phyloP scores from a whole-genome alignment of 2,797 vertebrate species.

The Sebastes matsubarae region DNA sequence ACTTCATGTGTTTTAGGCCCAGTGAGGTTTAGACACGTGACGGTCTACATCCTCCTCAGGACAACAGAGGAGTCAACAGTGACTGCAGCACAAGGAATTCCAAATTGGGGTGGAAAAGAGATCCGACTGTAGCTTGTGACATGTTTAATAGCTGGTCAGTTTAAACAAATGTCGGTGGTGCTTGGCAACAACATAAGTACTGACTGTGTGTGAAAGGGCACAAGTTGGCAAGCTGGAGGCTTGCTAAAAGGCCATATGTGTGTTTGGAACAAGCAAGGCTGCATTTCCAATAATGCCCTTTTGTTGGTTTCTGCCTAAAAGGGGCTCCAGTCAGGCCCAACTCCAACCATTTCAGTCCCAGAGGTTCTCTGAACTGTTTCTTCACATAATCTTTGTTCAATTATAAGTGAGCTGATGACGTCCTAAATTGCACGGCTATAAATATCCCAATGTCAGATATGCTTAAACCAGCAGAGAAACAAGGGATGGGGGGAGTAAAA shows the following conservation, averaged over 20 bases:
- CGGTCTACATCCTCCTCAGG: neutral
- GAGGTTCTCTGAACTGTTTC: neutral
- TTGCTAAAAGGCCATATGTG: neutral
- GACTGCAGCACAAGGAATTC: neutral
- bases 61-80: neutral
- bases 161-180: neutral
- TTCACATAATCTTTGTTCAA: slow-evolving; percentile 29
- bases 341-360: neutral
- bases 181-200: slow-evolving; percentile 21
- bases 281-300: slow-evolving; percentile 4
- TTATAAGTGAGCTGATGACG: slow-evolving; percentile 47
- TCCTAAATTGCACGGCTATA: slow-evolving; percentile 76
- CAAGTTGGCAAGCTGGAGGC: neutral
- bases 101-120: neutral
- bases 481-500: neutral
- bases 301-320: slow-evolving; percentile 10
- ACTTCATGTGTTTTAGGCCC: neutral
- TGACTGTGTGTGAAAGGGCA: neutral
- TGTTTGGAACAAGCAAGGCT: neutral
- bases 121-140: neutral
- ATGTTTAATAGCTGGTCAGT: slow-evolving; percentile 1
- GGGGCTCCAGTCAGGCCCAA: neutral
- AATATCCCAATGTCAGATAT: slow-evolving; percentile 63
- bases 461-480: slow-evolving; percentile 38
- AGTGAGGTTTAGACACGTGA: neutral